phyloP scores from a whole-genome alignment of 2,888 invertebrate species.

The Caenorhabditis afra region DNA sequence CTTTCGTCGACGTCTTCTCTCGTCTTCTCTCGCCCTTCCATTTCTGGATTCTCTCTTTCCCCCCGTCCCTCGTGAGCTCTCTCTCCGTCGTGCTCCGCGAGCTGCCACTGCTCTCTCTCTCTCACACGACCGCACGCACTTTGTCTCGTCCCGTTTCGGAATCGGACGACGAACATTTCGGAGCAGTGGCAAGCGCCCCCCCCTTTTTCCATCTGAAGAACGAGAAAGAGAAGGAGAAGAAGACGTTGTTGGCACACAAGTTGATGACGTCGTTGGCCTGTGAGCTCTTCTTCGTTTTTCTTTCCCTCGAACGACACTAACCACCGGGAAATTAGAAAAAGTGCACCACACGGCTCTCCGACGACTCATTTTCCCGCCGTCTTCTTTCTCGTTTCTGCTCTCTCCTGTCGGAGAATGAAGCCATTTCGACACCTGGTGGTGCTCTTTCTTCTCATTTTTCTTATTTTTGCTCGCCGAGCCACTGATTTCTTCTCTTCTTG shows the following conservation, averaged over 20 bases:
- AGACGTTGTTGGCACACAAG: constrained; percentile 45
- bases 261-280: constrained; percentile 57
- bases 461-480: background rate
- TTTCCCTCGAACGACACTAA: constrained; percentile 8
- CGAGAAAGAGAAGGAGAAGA: too few relatives aligned
- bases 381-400: background rate
- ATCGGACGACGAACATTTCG: constrained; percentile 6
- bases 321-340: constrained; percentile 26
- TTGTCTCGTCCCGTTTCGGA: constrained; percentile 7
- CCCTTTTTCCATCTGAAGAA: background rate
- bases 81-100: background rate
- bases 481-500: too few relatives aligned
- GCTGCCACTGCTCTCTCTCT: too few relatives aligned
- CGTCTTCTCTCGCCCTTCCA: constrained; percentile 11
- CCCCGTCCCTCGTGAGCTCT: constrained; percentile 9
- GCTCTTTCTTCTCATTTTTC: background rate
- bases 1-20: constrained; percentile 17
- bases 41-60: constrained; percentile 31
- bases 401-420: too few relatives aligned
- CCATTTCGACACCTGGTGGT: too few relatives aligned
- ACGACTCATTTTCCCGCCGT: background rate
- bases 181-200: too few relatives aligned
- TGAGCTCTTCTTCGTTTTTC: constrained; percentile 18
- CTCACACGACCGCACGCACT: constrained; percentile 13
- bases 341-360: background rate